Base-by-base conservation (phyloP, 2,888 invertebrate species). In the Thymelicus sylvestris region DNA sequence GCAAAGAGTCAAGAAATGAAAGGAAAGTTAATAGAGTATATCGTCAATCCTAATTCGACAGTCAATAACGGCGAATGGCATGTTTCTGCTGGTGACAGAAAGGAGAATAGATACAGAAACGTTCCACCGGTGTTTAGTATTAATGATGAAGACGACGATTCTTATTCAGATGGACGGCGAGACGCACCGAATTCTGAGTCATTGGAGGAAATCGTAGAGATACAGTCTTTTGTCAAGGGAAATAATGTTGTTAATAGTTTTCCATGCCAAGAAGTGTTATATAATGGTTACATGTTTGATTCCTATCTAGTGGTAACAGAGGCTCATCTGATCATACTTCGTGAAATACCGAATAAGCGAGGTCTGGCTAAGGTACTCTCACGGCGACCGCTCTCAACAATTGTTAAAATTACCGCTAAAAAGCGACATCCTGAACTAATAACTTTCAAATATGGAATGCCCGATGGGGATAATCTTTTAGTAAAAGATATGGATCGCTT, bases 321-420 rank as follows among this genome's bases (percentile, higher is more conserved):
- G 80, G 96, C 96, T 52, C 97, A 98, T 88, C 94, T 99, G 81
- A 96, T 97, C 80, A 97, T 98, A 67, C 93, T 99, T 78, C 95
- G 98, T 62, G 97, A 97, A 82, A 93, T 97, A 75, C 95, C 96
- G 13, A 96, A 96, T 73, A 95, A 95, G 77, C 96, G 96, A 81
- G 98, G 97, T 1, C 95, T 95, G 77, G 98, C 97, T 0, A 97
- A 97, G 86, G 95, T 99, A 0, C 96, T 98, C 82, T 97, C 98
- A 0, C 95, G 97, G 74, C 95, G 99, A 69, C 97, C 98, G 0
- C 93, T 99, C 67, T 97, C 98, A 2, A 97, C 97, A 66, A 98
- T 99, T 79, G 98, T 99, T 8, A 98, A 98, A 94, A 99, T 99
- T 74, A 99, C 99, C 0, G 98, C 99, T 12, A 98, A 98, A 86